A percentile compares a stretch with the other conserved stretches of the same genome.
Conservation (phyloP, 35 echinoderm and acorn worm genomes). For the Eucidaris tribuloides region DNA sequence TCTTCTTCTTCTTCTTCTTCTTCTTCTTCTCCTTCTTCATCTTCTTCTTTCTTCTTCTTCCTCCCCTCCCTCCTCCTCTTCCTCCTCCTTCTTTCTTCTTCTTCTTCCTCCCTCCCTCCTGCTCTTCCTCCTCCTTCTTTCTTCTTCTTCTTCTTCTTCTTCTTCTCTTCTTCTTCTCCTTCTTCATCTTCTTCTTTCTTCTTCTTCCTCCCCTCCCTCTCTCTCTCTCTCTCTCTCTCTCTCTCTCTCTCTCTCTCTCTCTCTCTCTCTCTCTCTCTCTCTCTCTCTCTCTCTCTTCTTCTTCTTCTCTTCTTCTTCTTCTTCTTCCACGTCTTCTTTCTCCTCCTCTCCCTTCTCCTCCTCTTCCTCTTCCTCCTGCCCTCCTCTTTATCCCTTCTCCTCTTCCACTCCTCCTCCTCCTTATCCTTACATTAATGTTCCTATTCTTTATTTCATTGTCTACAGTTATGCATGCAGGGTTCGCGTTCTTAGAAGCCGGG, state of each 20-base stretch:
- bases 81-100: background rate
- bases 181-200: background rate
- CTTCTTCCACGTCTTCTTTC: background rate
- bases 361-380: background rate
- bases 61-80: background rate
- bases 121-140: background rate
- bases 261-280: background rate
- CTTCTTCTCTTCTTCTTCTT: background rate
- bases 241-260: background rate
- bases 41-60: background rate
- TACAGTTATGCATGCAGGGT: slow-evolving; percentile 71
- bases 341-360: background rate
- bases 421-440: background rate
- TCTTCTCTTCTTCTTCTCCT: background rate
- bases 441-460: background rate
- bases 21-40: background rate
- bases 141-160: background rate
- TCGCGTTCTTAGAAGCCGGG: slow-evolving; percentile 72
- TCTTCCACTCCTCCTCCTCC: background rate
- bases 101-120: background rate
- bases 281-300: background rate
- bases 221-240: background rate
- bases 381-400: background rate
- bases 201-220: background rate
- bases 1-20: background rate